Evolutionary conservation across 1,140 invertebrate genomes (phyloP), one percentile per base, ranked within the genome.

Genomic region (Hormaphis cornu): DNA sequence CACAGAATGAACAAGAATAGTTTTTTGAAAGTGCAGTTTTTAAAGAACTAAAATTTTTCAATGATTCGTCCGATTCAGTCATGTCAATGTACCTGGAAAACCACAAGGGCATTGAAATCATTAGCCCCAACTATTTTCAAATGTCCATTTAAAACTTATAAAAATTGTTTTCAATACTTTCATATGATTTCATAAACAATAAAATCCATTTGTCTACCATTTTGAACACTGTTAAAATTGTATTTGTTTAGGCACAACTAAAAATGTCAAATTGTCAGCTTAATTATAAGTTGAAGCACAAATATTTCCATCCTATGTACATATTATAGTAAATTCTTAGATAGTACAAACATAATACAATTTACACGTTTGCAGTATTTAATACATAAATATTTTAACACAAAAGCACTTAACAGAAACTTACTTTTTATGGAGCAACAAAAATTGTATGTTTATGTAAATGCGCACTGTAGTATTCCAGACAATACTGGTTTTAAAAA

Each of bases 171-270:
- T 54, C 18, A n/a, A 14, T 37, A 37, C 16, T 18, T 22, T 58
- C 35, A 16, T 2, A 14, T 40, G 35, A 40, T n/a, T 24, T 56
- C n/a, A 18, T 30, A 22, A 70, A 70, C 33, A 50, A 61, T 5
- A 44, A 44, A 48, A 59, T 56, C 44, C 40, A 58, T 59, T 70
- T 44, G 53, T 58, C 44, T 59, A 58, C 69, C 53, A 70, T 58
- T 46, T 59, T 58, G 53, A 70, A 44, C 56, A 56, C 46, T 70
- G 50, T 30, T 56, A 44, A 70, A 54, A 54, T 52, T 54, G 18
- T 26, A 28, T 33, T 16, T 56, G 30, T 70, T 44, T 30, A 24
- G 5, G 2, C 18, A 56, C 33, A 40, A 12, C 54, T 24, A 58
- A 54, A 58, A 37, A 58, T 58, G 22, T 58, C 33, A 33, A 40